These are phyloP conservation scores for Tiliqua scincoides DNA, from an alignment of 2,113 vertebrate genomes.

Conservation along the genomic window DNA sequence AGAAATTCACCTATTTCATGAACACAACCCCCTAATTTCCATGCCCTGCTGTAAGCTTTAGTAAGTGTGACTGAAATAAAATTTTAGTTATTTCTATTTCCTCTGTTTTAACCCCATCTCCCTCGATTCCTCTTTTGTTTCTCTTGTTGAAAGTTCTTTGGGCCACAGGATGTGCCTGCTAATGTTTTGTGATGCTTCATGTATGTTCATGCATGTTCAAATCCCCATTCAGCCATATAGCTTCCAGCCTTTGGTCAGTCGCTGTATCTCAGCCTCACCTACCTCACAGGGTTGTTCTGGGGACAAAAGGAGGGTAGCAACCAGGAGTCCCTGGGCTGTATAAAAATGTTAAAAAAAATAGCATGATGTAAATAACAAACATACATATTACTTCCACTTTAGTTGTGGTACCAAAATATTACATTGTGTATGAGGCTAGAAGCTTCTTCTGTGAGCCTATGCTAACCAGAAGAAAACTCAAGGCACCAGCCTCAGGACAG, in stretches of 20 bases:
- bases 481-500: slow-evolving; percentile 8
- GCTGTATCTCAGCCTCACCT: too few species aligned
- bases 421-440: too few species aligned
- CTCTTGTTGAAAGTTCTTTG: too few species aligned
- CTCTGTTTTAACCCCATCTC: neutral
- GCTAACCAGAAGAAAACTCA: neutral
- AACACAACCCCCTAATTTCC: neutral
- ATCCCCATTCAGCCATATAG: too few species aligned
- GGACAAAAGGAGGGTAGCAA: too few species aligned
- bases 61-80: neutral
- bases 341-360: too few species aligned
- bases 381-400: neutral
- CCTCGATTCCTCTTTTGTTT: neutral
- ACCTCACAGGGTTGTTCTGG: too few species aligned
- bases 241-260: too few species aligned
- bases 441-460: neutral
- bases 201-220: neutral
- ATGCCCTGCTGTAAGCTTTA: neutral
- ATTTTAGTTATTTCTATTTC: neutral
- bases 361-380: too few species aligned
- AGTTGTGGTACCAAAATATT: neutral
- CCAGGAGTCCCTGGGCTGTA: too few species aligned
- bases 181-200: neutral
- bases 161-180: too few species aligned
- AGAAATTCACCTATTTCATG: neutral